These are phyloP conservation scores for Chaetodon trifascialis DNA, from an alignment of 2,113 vertebrate genomes.

Conservation along the genomic window DNA sequence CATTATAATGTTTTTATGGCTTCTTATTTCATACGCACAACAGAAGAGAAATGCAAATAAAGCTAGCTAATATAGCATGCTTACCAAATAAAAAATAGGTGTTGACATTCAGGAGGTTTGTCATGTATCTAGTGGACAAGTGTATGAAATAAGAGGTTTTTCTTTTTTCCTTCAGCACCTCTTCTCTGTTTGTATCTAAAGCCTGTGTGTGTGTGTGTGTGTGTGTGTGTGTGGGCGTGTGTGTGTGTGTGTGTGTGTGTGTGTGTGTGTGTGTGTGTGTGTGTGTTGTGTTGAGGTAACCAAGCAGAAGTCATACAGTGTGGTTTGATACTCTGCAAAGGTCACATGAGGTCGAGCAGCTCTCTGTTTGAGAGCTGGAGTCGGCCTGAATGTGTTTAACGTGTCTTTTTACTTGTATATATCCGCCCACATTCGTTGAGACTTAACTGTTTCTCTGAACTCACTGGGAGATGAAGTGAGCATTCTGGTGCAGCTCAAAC, in stretches of 20 bases:
- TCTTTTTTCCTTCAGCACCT: background rate
- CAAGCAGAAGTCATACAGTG: constrained; percentile 53
- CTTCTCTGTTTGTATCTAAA: constrained; percentile 11
- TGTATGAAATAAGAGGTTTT: constrained; percentile 9
- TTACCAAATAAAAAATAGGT: constrained; percentile 19
- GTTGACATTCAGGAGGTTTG: constrained; percentile 11
- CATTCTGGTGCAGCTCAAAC: constrained; percentile 71
- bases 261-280: background rate
- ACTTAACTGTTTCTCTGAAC: constrained; percentile 75
- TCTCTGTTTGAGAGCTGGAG: constrained; percentile 48
- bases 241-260: no score
- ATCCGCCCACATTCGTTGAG: constrained; percentile 67
- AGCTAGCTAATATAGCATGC: background rate
- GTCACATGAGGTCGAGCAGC: constrained; percentile 52
- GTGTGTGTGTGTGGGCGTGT: no score
- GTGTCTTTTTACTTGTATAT: constrained; percentile 72
- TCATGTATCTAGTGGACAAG: constrained; percentile 1
- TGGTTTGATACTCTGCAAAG: constrained; percentile 49
- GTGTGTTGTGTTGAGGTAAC: constrained; percentile 8
- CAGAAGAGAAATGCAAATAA: constrained; percentile 31
- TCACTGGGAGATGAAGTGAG: constrained; percentile 78
- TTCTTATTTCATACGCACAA: constrained; percentile 12
- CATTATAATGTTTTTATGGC: constrained; percentile 37
- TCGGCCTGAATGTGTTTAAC: constrained; percentile 69
- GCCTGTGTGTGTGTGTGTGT: background rate